phyloP scores from a whole-genome alignment of 1,140 invertebrate genomes.

The Scaptomyza pallida region DNA sequence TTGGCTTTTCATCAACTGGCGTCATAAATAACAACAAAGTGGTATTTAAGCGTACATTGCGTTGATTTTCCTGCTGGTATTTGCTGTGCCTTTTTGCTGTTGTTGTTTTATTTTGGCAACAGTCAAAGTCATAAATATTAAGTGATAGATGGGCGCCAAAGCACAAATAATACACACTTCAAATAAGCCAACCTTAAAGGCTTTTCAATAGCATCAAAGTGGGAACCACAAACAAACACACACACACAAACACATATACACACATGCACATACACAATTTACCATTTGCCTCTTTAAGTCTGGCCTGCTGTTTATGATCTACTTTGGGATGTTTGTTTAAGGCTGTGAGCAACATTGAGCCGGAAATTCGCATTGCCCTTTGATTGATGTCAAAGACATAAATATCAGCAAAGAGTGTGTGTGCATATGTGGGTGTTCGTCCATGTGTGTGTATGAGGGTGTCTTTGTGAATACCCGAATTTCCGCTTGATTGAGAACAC shows the following conservation, averaged over 20 bases:
- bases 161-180: conserved; percentile 44
- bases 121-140: conserved; percentile 75
- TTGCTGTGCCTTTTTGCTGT: conserved; percentile 23
- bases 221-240: background rate
- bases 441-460: conserved; percentile 7
- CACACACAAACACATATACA: background rate
- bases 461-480: conserved; percentile 49
- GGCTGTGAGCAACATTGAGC: conserved; percentile 29
- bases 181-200: conserved; percentile 26
- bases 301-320: conserved; percentile 30
- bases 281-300: background rate
- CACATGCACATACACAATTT: background rate
- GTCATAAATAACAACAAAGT: conserved; percentile 81
- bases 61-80: conserved; percentile 34
- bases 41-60: conserved; percentile 70
- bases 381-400: conserved; percentile 66
- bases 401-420: conserved; percentile 16
- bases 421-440: background rate
- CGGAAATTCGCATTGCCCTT: conserved; percentile 55
- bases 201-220: conserved; percentile 13
- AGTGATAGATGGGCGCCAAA: conserved; percentile 64
- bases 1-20: conserved; percentile 77
- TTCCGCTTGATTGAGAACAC: conserved; percentile 72
- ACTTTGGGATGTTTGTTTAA: conserved; percentile 46
- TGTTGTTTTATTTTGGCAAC: conserved; percentile 33